A percentile compares a stretch with the other conserved stretches of the same genome.
Conservation (phyloP, 2,113 vertebrate species). For the Engystomops pustulosus region DNA sequence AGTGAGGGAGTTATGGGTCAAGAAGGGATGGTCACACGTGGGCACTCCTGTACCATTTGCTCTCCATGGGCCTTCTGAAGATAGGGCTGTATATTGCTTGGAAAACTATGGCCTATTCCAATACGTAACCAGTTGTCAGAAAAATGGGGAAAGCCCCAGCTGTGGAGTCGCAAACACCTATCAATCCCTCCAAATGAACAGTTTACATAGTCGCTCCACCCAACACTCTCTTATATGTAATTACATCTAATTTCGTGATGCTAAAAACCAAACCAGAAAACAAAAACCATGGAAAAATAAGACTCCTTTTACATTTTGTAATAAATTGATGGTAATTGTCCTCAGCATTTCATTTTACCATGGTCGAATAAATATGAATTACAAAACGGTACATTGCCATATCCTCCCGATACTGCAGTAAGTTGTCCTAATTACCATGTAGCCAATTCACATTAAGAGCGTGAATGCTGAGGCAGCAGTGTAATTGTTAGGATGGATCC, state of each 20-base stretch:
- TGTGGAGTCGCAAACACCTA: background rate
- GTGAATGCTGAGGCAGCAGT: slow-evolving; percentile 37
- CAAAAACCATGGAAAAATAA: background rate
- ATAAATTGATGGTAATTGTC: slow-evolving; percentile 47
- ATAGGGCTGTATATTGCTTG: no score
- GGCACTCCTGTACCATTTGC: no score
- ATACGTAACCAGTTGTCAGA: no score
- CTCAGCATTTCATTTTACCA: slow-evolving; percentile 46
- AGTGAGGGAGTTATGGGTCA: no score
- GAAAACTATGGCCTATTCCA: no score
- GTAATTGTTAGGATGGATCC: slow-evolving; percentile 56
- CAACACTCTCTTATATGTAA: slow-evolving; percentile 29
- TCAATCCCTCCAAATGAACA: slow-evolving; percentile 1
- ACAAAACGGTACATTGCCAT: slow-evolving; percentile 34
- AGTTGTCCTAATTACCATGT: slow-evolving; percentile 56
- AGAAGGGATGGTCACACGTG: no score
- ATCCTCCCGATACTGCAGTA: slow-evolving; percentile 45
- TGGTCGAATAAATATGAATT: slow-evolving; percentile 57
- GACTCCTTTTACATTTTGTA: slow-evolving; percentile 15
- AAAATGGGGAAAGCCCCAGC: background rate
- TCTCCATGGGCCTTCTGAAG: no score
- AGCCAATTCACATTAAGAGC: slow-evolving; percentile 51
- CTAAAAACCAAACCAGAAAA: background rate
- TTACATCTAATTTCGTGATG: slow-evolving; percentile 38
- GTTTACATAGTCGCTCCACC: slow-evolving; percentile 18